Conservation (phyloP, 2,113 vertebrate genomes). For the Phalacrocorax aristotelis region DNA sequence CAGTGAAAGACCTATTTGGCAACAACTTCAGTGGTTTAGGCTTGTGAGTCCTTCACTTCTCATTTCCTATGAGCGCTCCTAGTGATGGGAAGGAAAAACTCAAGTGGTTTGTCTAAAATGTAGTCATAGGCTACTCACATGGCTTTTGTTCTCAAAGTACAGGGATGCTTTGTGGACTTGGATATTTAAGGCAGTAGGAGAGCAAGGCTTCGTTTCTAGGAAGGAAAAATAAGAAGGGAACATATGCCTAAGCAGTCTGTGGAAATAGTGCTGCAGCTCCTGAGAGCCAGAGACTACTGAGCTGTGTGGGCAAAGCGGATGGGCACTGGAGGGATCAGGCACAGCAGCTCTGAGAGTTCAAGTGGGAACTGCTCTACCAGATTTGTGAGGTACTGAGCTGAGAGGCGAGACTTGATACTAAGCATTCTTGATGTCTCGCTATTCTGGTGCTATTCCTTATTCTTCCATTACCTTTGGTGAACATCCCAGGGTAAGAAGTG, state of each 20-base stretch:
- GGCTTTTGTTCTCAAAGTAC: background rate
- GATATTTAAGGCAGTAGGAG: background rate
- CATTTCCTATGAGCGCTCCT: background rate
- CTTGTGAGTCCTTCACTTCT: background rate
- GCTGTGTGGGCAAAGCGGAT: background rate
- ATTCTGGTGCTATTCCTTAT: background rate
- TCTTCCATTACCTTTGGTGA: background rate
- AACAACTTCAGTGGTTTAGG: background rate
- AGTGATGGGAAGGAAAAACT: background rate
- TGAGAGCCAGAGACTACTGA: background rate
- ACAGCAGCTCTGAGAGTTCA: background rate
- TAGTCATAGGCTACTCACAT: background rate
- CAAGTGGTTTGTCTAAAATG: background rate
- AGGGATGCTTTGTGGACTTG: background rate
- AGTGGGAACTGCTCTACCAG: background rate
- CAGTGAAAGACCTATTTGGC: background rate
- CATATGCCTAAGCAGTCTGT: background rate
- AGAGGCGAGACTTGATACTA: background rate
- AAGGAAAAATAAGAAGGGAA: background rate
- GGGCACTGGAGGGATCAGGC: background rate
- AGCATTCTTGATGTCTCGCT: background rate
- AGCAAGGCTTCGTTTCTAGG: background rate
- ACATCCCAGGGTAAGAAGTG: accelerated
- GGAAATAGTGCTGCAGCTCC: background rate
- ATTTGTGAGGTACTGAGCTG: background rate